Conservation (phyloP, 2,113 vertebrate species). For the Neotoma lepida region DNA sequence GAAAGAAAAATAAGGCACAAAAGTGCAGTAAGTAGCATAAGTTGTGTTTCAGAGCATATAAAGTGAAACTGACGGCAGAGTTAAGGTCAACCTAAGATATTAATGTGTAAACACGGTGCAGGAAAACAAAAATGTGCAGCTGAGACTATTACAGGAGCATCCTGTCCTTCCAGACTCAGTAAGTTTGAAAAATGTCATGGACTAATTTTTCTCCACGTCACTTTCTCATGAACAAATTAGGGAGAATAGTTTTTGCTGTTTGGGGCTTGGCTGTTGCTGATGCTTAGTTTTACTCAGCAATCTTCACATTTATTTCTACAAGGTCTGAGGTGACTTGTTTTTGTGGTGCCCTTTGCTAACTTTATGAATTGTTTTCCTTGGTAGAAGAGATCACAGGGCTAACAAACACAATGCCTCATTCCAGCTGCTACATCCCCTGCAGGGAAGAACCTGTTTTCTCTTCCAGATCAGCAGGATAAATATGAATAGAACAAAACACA, state of each 20-base stretch:
- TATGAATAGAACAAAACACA: constrained; percentile 52
- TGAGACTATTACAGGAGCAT: not conserved
- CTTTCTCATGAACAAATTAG: not conserved
- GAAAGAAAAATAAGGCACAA: not conserved
- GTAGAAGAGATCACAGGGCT: constrained; percentile 76
- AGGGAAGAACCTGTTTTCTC: constrained; percentile 80
- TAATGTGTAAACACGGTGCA: not conserved
- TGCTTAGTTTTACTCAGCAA: not conserved
- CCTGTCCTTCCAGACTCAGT: not conserved
- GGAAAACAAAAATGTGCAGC: not conserved
- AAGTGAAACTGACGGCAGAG: not conserved
- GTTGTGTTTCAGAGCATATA: not conserved
- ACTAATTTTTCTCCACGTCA: not conserved
- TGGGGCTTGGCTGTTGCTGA: not conserved
- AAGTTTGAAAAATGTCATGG: not conserved
- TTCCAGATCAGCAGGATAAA: constrained; percentile 75
- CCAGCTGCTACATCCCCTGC: constrained; percentile 67
- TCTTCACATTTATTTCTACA: not conserved
- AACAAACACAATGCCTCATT: constrained; percentile 79
- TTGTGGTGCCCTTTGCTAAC: constrained; percentile 76
- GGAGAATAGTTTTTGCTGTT: not conserved
- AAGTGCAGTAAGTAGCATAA: not conserved
- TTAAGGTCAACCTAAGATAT: not conserved
- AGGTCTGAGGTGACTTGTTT: constrained; percentile 2
- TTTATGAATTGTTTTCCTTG: constrained; percentile 82